Evolutionary conservation across 2,113 vertebrate genomes (phyloP).

Genomic region (Channa maculata): DNA sequence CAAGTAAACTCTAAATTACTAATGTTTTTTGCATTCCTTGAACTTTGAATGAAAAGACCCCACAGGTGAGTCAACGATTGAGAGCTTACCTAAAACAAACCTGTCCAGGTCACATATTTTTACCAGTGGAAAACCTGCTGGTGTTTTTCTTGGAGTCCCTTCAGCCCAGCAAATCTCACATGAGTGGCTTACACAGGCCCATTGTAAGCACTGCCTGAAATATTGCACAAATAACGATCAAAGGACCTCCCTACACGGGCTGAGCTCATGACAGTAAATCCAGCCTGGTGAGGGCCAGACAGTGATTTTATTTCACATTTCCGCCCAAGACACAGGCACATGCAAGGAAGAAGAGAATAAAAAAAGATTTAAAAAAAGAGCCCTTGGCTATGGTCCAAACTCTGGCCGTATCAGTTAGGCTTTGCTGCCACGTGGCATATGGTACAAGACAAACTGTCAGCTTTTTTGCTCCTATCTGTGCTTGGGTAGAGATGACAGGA

Average conservation of each 20-base stretch:
- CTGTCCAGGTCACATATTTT: constrained; percentile 35
- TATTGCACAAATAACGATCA: constrained; percentile 71
- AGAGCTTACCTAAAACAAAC: constrained; percentile 52
- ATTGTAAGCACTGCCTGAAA: constrained; percentile 58
- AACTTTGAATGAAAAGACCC: constrained; percentile 39
- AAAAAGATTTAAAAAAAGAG: constrained; percentile 62
- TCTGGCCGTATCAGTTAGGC: constrained; percentile 80
- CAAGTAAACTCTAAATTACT: constrained; percentile 42
- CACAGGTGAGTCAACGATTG: constrained; percentile 61
- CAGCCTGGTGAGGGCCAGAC: constrained; percentile 59
- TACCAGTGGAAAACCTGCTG: not conserved
- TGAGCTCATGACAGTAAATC: constrained; percentile 54
- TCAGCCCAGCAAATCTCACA: constrained; percentile 29
- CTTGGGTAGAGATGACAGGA: constrained; percentile 77
- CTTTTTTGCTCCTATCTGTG: constrained; percentile 71
- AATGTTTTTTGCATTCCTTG: constrained; percentile 39
- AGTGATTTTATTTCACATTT: constrained; percentile 76
- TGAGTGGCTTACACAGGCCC: constrained; percentile 38
- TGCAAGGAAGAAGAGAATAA: constrained; percentile 68
- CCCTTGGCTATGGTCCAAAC: constrained; percentile 79
- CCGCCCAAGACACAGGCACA: constrained; percentile 69
- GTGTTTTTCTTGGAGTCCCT: constrained; percentile 14
- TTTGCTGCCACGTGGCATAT: constrained; percentile 86
- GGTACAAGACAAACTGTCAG: constrained; percentile 87
- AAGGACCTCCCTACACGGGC: constrained; percentile 45